Evolutionary conservation across 2,888 invertebrate genomes (phyloP).

Genomic region (Eupithecia dodoneata): DNA sequence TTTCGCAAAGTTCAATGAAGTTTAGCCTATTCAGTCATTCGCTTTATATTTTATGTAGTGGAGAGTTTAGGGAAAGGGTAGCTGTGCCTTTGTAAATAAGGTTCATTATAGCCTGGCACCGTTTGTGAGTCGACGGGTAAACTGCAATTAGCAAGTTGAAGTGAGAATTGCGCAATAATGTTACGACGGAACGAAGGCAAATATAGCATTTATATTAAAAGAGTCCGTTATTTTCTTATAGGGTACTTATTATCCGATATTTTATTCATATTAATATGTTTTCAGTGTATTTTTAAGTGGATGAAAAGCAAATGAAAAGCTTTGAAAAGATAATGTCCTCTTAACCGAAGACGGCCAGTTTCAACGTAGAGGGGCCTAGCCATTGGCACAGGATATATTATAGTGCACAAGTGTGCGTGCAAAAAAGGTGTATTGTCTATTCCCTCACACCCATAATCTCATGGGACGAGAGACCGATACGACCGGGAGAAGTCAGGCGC

Average conservation of each 20-base stretch:
- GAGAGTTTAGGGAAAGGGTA: neutral
- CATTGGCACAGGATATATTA: too few species aligned
- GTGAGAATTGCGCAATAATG: neutral
- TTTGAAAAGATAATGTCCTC: too few species aligned
- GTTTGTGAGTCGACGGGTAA: neutral
- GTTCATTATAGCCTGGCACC: neutral
- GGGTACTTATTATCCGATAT: neutral
- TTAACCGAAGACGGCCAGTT: too few species aligned
- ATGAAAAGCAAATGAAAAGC: too few species aligned
- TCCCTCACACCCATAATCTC: too few species aligned
- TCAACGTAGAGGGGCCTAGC: too few species aligned
- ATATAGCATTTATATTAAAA: neutral
- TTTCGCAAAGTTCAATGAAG: neutral
- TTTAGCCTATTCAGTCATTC: neutral
- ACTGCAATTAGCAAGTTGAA: slow-evolving; percentile 2
- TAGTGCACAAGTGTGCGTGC: too few species aligned
- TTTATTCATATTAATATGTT: too few species aligned
- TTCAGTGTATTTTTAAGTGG: too few species aligned
- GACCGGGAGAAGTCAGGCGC: too few species aligned
- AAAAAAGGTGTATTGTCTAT: too few species aligned
- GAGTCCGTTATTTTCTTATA: neutral
- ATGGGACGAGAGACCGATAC: too few species aligned
- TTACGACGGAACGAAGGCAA: neutral
- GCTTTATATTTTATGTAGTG: neutral
- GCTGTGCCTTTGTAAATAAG: neutral